Conservation (phyloP, 2,888 invertebrate species). For the Cantharis flavilabris region DNA sequence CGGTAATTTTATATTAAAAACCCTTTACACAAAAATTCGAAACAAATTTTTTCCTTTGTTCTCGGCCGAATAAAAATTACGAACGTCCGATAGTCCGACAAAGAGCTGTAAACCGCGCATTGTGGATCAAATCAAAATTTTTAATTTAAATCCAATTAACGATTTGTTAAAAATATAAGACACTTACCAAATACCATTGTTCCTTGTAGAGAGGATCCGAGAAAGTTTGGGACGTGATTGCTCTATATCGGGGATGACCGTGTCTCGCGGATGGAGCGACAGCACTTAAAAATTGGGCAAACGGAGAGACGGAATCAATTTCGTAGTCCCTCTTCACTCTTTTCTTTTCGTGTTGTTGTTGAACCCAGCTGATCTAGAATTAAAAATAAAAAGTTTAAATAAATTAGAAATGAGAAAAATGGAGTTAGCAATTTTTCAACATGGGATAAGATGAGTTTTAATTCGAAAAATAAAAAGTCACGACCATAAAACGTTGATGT, state of each 20-base stretch:
- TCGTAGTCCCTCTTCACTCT: constrained; percentile 87
- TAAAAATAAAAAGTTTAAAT: constrained; percentile 11
- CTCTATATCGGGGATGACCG: constrained; percentile 55
- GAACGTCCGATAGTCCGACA: background rate
- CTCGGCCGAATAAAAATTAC: background rate
- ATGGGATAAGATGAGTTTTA: constrained; percentile 10
- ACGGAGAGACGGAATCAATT: constrained; percentile 61
- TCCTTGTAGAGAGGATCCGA: constrained; percentile 92
- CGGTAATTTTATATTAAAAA: background rate
- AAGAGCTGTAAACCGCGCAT: too few relatives aligned
- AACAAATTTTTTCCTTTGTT: background rate
- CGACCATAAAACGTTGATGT: constrained; percentile 19
- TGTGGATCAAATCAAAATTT: too few relatives aligned
- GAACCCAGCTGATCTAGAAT: constrained; percentile 85
- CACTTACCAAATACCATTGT: constrained; percentile 97
- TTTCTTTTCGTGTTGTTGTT: constrained; percentile 89
- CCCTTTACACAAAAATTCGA: background rate
- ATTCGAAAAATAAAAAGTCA: constrained; percentile 20
- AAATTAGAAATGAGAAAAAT: background rate
- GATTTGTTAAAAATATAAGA: background rate
- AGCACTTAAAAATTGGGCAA: constrained; percentile 54
- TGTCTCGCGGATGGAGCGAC: constrained; percentile 55
- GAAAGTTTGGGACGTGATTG: constrained; percentile 64
- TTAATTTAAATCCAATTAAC: background rate
- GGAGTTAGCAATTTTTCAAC: background rate